Evolutionary conservation across 1,140 invertebrate species (phyloP).

Genomic region (Parasteatoda tepidariorum): DNA sequence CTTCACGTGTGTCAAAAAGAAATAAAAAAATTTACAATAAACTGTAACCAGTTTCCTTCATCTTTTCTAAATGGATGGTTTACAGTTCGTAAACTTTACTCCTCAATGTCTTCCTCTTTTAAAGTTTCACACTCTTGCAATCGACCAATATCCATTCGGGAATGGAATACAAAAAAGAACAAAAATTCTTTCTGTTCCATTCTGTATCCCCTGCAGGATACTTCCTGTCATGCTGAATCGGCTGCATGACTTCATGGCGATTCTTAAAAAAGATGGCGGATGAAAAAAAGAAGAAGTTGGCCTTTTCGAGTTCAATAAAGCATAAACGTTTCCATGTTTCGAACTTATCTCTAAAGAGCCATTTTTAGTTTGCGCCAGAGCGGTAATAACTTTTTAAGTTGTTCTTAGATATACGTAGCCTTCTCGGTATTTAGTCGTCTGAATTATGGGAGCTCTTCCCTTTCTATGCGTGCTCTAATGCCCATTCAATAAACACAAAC

Average conservation of each 20-base stretch:
- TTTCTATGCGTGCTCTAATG: not conserved
- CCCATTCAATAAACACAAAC: not conserved
- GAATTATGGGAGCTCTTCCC: not conserved
- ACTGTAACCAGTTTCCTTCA: too few species aligned
- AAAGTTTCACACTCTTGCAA: not conserved
- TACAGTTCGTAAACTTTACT: not conserved
- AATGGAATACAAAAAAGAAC: not conserved
- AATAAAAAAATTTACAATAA: too few species aligned
- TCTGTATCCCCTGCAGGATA: not conserved
- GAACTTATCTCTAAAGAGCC: not conserved
- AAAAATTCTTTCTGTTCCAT: not conserved
- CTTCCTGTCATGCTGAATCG: not conserved
- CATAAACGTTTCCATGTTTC: not conserved
- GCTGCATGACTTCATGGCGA: not conserved
- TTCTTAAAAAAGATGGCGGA: not conserved
- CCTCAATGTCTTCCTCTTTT: not conserved
- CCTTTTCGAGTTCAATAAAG: not conserved
- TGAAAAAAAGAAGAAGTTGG: too few species aligned
- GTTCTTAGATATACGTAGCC: not conserved
- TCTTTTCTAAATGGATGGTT: not conserved
- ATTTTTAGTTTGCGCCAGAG: not conserved
- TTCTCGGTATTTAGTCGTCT: not conserved
- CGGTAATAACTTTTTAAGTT: not conserved
- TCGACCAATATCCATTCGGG: not conserved
- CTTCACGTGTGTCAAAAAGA: too few species aligned